These are phyloP conservation scores for Monoplex corrugatus DNA, from an alignment of 2,888 invertebrate genomes.

Conservation along the genomic window DNA sequence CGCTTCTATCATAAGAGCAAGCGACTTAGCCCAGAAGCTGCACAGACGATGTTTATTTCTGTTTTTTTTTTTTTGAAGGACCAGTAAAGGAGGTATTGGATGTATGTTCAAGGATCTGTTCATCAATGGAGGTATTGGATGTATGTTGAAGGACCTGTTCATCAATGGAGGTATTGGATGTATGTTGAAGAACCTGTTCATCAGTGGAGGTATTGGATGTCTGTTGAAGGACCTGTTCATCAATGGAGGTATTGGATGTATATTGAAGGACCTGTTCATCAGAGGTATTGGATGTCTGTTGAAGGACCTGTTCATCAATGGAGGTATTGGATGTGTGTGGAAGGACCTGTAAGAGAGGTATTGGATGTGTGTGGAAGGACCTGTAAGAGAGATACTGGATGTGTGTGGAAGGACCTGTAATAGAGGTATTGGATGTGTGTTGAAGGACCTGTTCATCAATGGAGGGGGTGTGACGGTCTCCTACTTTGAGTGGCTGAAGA, in stretches of 20 bases:
- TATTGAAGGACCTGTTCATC: background rate
- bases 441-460: conserved; percentile 82
- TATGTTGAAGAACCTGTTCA: background rate
- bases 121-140: background rate
- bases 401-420: background rate
- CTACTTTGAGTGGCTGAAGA: conserved; percentile 99
- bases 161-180: background rate
- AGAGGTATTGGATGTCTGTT: background rate
- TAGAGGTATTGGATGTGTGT: background rate
- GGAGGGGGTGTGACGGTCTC: conserved; percentile 98
- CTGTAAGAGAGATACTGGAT: background rate
- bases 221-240: no score
- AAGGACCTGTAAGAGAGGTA: background rate
- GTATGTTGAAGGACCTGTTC: background rate
- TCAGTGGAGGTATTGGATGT: background rate
- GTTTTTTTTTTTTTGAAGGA: no score
- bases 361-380: background rate
- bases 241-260: background rate
- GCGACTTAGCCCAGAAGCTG: no score
- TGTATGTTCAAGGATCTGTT: background rate
- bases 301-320: background rate
- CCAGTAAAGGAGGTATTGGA: background rate
- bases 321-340: background rate
- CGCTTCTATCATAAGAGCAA: no score
- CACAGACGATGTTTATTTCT: no score